These are phyloP conservation scores for Conus canariensis DNA, from an alignment of 2,888 invertebrate genomes.

Conservation along the genomic window DNA sequence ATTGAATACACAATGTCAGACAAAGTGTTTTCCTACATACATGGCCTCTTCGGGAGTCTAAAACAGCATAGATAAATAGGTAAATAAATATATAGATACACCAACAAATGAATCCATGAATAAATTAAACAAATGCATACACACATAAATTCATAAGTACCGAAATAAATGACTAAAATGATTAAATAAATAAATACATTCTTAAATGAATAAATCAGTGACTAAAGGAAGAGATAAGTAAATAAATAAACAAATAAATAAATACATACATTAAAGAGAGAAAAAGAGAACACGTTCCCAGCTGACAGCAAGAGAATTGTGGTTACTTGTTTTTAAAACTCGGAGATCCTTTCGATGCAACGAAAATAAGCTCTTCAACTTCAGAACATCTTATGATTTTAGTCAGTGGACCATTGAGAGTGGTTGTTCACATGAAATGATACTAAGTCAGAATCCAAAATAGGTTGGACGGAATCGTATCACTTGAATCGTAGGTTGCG, in stretches of 20 bases:
- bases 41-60: background rate
- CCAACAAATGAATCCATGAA: background rate
- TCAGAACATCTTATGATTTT: too few relatives aligned
- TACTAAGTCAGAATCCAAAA: too few relatives aligned
- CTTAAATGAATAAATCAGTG: background rate
- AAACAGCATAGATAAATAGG: background rate
- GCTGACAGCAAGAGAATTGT: too few relatives aligned
- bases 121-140: background rate
- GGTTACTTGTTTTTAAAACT: too few relatives aligned
- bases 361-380: too few relatives aligned
- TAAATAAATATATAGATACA: background rate
- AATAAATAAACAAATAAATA: background rate
- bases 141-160: background rate
- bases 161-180: background rate
- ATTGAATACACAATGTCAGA: too few relatives aligned
- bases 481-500: too few relatives aligned
- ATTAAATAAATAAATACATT: background rate
- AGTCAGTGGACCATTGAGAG: too few relatives aligned
- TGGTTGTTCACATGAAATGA: too few relatives aligned
- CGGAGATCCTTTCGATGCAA: too few relatives aligned
- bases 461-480: too few relatives aligned
- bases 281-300: background rate
- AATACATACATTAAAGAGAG: background rate
- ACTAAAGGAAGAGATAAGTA: background rate
- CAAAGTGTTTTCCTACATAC: too few relatives aligned